Evolutionary conservation across 2,113 vertebrate genomes (phyloP).

Genomic region (Anguilla japonica): DNA sequence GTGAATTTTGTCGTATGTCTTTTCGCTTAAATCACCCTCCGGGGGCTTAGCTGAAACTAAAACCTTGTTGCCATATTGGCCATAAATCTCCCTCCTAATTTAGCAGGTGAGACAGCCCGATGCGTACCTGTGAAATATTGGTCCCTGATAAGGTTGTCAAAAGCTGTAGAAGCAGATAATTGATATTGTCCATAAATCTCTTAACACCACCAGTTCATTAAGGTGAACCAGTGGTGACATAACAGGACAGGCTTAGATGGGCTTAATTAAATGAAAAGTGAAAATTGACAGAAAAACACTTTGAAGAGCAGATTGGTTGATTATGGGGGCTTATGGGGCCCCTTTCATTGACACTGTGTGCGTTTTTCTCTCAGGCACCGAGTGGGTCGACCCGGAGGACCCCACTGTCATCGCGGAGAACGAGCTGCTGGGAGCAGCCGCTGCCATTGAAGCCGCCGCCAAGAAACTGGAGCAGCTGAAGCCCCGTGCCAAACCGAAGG

Average conservation of each 20-base stretch:
- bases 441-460: constrained; percentile 96
- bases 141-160: background rate
- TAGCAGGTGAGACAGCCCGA: constrained; percentile 23
- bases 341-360: background rate
- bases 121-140: background rate
- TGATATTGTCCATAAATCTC: background rate
- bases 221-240: too few species aligned
- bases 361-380: constrained; percentile 67
- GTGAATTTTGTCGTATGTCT: background rate
- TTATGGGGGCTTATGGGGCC: background rate
- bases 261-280: too few species aligned
- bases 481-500: constrained; percentile 95
- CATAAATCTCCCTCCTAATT: constrained; percentile 38
- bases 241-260: too few species aligned
- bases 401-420: constrained; percentile 97
- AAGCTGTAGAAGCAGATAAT: background rate
- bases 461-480: constrained; percentile 98
- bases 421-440: constrained; percentile 90
- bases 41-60: background rate
- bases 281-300: too few species aligned
- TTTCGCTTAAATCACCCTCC: background rate
- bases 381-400: constrained; percentile 97
- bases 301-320: background rate
- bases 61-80: background rate
- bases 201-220: too few species aligned